Conservation (phyloP, 1,140 invertebrate species). For the Pentalonia nigronervosa region DNA sequence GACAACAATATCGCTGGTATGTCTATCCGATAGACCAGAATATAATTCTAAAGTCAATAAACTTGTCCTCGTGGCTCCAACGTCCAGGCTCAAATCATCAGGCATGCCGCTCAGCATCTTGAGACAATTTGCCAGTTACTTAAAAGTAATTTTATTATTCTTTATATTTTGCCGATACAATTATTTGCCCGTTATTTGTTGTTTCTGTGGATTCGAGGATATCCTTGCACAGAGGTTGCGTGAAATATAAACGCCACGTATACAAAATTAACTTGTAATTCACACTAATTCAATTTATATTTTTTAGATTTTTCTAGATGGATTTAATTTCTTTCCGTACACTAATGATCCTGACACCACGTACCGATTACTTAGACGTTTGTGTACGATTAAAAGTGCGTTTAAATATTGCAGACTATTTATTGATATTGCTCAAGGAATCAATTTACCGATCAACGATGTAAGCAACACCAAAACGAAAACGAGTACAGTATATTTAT, state of each 20-base stretch:
- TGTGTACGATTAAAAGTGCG: neutral
- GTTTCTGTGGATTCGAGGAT: neutral
- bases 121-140: neutral
- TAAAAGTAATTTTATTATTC: neutral
- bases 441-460: neutral
- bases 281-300: neutral
- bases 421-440: constrained; percentile 26
- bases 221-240: neutral
- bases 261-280: neutral
- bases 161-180: neutral
- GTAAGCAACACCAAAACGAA: neutral
- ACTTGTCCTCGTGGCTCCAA: constrained; percentile 69
- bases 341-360: constrained; percentile 32
- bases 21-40: constrained; percentile 66
- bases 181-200: neutral
- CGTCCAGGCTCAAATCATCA: constrained; percentile 63
- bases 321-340: constrained; percentile 13
- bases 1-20: constrained; percentile 67
- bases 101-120: neutral
- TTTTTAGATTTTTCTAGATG: constrained; percentile 1
- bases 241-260: neutral
- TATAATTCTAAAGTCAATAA: constrained; percentile 68
- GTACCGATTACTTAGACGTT: neutral
- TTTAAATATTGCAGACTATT: constrained; percentile 15
- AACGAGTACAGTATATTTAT: neutral